Base-by-base conservation (phyloP, 2,888 invertebrate genomes). In the Zootermopsis nevadensis region DNA sequence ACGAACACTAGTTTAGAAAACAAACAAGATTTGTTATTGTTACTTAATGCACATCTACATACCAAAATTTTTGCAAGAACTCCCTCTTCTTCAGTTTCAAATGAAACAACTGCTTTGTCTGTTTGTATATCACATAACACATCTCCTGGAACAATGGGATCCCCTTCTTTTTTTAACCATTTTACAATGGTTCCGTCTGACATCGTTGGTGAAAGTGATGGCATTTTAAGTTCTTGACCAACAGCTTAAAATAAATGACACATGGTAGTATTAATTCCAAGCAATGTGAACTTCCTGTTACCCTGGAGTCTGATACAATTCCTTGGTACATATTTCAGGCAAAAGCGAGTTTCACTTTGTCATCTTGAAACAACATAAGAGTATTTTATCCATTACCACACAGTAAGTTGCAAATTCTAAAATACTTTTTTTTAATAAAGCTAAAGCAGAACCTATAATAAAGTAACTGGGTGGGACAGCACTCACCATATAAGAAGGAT, bases 91-190 rank as follows among this genome's bases (percentile, higher is more conserved):
- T 93, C 93, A 69, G 89, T 89, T 86, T 93, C 93, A 87, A 93
- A 89, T 4, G 91, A 89, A 86, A 93, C 90, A 2, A 93, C 91
- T 82, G 93, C 93, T 88, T 93, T 93, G 87, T 93, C 93, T 0
- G 93, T 93, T 87, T 93, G 92, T 86, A 93, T 92, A 85, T 94
- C 93, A 87, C 93, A 93, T 3, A 94, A 86, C 7, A 92, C 90
- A 88, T 94, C 93, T 19, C 93, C 93, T 31, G 93, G 88, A 33
- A 88, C 86, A 48, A 92, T 88, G 7, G 87, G 82, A 60, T 91
- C 92, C 85, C 93, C 93, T 89, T 92, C 92, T 84, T 91, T 90
- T 86, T 92, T 92, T 27, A 90, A 83, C 92, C 92, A 92, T 86
- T 91, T 91, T 0, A 92, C 90, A 55, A 92, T 91, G 0, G 92